These are phyloP conservation scores for Ridgeia piscesae DNA, from an alignment of 1,140 invertebrate species.

Conservation along the genomic window DNA sequence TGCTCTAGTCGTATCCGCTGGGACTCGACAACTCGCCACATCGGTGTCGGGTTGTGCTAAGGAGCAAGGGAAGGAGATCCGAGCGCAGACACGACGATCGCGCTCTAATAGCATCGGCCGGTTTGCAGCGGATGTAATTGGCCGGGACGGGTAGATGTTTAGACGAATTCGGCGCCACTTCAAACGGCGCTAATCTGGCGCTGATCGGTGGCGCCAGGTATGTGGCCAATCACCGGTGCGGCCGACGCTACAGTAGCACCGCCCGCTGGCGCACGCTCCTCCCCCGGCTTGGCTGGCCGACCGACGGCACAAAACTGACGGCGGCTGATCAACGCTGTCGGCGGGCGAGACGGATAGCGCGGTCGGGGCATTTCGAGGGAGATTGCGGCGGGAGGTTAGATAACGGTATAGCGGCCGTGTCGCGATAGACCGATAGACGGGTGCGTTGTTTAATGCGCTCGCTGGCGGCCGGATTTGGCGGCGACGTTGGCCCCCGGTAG, in stretches of 20 bases:
- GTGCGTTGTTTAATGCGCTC: background rate
- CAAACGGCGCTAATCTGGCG: background rate
- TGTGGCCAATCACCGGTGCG: background rate
- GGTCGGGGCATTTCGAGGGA: background rate
- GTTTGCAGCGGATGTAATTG: background rate
- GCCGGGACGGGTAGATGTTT: background rate
- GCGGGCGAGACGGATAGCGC: background rate
- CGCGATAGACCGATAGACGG: background rate
- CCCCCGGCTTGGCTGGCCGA: background rate
- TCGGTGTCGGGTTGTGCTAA: background rate
- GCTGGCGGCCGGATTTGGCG: background rate
- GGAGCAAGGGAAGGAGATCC: background rate
- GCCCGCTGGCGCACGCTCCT: background rate
- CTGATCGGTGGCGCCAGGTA: conserved; percentile 2
- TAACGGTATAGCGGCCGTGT: background rate
- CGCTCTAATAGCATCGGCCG: background rate
- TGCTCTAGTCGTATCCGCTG: background rate
- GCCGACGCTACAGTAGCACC: background rate
- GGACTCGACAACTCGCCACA: background rate
- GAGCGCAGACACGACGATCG: background rate
- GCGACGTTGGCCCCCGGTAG: background rate
- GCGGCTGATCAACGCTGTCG: background rate
- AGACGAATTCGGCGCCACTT: background rate
- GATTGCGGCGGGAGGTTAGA: background rate
- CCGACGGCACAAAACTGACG: background rate